These are phyloP conservation scores for Pleuronectes platessa DNA, from an alignment of 2,113 vertebrate species.

Conservation along the genomic window DNA sequence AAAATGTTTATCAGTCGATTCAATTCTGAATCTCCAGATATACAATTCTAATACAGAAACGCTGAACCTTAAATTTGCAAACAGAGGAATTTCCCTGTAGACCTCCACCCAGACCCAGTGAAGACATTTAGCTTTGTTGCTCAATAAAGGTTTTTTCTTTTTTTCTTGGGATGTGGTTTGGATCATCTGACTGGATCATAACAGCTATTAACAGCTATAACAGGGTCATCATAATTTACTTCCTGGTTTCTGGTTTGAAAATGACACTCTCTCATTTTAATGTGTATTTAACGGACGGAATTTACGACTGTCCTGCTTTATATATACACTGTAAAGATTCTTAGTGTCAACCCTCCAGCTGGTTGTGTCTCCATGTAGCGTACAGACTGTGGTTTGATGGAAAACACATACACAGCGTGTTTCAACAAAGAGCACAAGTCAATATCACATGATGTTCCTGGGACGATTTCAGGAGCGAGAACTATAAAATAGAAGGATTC, in stretches of 20 bases:
- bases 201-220: slow-evolving; percentile 18
- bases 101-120: not conserved
- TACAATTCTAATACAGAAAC: not conserved
- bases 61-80: not conserved
- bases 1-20: no score
- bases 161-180: not conserved
- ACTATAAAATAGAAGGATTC: no score
- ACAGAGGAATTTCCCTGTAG: not conserved
- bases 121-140: not conserved
- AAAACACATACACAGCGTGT: not conserved
- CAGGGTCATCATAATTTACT: slow-evolving; percentile 33
- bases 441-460: not conserved
- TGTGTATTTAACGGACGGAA: not conserved
- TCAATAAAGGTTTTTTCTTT: slow-evolving; percentile 6
- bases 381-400: not conserved
- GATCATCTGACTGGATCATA: slow-evolving; percentile 18
- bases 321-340: accelerated
- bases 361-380: not conserved
- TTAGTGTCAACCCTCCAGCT: not conserved
- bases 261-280: slow-evolving; percentile 13
- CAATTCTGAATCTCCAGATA: not conserved
- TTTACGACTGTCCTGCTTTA: not conserved
- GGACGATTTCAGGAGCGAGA: no score
- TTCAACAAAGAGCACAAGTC: not conserved
- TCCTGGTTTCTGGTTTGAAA: slow-evolving; percentile 45